Evolutionary conservation across 2,113 vertebrate genomes (phyloP), one percentile per base, ranked within the genome.

Genomic region (Peromyscus leucopus): DNA sequence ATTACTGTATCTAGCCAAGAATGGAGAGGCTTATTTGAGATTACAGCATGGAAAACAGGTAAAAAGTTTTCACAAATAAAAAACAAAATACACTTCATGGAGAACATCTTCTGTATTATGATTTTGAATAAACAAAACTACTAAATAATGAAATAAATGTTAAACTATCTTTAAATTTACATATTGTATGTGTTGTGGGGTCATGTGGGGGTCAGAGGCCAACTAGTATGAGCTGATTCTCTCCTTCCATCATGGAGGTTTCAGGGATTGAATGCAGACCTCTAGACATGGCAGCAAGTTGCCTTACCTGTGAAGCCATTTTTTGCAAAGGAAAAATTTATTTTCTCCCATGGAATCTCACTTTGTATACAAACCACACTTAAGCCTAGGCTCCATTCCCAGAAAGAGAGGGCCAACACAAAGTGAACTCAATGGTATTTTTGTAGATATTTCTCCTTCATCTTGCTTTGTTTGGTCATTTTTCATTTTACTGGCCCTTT

Each of bases 51-150:
- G 8, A 93, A 78, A 59, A 1, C 69, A 42, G 8, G 8, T 91
- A 86, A 95, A 94, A 72, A 90, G 16, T 85, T 90, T 89, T 19
- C 74, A 4, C 75, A 26, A 19, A 15, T 42, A 71, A 96, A 96
- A 96, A 8, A 39, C 55, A 95, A 93, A 12, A 31, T 89, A 86
- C 24, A 19, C 71, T 75, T 67, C 0, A 48, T n/a, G 26, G 65
- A 84, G 39, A 76, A 24, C 76, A 61, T 17, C 31, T 89, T 15
- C 7, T 75, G 4, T 26, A 55, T 42, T 83, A 61, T 90, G 28
- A 92, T 90, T 94, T 89, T 92, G 8, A 84, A n/a, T 87, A 65
- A 96, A 75, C 2, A 67, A 74, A 65, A 89, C 9, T 71, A 2
- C 16, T 71, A 74, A 86, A 86, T 88, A 90, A 28, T 76, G 28